Conservation (phyloP, 2,113 vertebrate genomes). For the Rhea pennata region DNA sequence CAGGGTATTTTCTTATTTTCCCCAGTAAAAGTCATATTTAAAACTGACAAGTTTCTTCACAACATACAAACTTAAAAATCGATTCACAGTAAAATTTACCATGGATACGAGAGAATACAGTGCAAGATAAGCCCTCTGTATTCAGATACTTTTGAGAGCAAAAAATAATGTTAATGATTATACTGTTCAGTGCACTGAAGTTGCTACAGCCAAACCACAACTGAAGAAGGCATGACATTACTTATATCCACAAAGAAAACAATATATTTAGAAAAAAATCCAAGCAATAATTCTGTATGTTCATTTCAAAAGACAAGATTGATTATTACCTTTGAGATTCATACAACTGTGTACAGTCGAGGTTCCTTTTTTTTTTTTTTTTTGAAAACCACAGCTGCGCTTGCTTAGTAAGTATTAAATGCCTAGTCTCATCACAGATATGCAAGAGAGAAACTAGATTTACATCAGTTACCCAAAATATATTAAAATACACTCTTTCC, state of each 20-base stretch:
- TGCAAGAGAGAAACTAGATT: background rate
- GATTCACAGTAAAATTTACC: background rate
- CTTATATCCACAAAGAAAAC: background rate
- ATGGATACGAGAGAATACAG: background rate
- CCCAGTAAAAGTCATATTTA: background rate
- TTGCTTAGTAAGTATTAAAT: background rate
- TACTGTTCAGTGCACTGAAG: constrained; percentile 19
- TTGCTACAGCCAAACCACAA: constrained; percentile 38
- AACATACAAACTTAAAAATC: background rate
- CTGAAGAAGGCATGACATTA: background rate
- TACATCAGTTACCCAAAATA: background rate
- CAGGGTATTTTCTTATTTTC: background rate
- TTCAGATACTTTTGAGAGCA: background rate
- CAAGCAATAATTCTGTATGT: background rate
- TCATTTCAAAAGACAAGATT: background rate
- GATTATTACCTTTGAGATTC: background rate
- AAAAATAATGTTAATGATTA: background rate
- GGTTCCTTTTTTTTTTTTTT: background rate
- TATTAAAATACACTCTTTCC: background rate
- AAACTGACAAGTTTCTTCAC: background rate
- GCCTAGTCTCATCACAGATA: background rate
- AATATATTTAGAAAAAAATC: background rate
- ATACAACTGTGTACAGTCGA: background rate
- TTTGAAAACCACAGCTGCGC: background rate
- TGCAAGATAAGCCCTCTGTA: background rate